Conservation (phyloP, 2,888 invertebrate genomes). For the Drosophila sordidula region DNA sequence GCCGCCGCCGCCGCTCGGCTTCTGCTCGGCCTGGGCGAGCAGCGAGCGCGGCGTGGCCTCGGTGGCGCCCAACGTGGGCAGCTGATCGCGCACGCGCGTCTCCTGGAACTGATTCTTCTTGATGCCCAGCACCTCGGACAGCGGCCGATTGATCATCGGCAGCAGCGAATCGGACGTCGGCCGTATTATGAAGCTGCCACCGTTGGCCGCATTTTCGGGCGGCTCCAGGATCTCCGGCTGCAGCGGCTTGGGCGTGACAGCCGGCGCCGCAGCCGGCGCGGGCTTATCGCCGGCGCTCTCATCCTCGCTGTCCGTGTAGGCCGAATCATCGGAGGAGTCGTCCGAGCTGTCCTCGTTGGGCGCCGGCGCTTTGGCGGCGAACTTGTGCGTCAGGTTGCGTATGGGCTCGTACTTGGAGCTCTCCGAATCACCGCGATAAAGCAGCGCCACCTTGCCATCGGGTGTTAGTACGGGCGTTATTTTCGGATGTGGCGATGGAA, state of each 20-base stretch:
- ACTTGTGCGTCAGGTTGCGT: conserved; percentile 84
- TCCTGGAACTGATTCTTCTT: conserved; percentile 85
- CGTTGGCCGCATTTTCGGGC: conserved; percentile 55
- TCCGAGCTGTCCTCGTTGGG: conserved; percentile 56
- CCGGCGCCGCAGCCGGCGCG: conserved; percentile 21
- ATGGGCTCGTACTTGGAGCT: conserved; percentile 85
- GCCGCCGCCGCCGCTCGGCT: conserved; percentile 47
- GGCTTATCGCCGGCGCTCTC: conserved; percentile 55
- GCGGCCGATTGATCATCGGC: conserved; percentile 85
- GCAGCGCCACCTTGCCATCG: conserved; percentile 86
- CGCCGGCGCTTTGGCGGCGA: conserved; percentile 54
- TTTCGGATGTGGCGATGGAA: conserved; percentile 85
- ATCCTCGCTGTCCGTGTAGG: conserved; percentile 69
- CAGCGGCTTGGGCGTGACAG: conserved; percentile 47
- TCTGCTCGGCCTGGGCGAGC: conserved; percentile 42
- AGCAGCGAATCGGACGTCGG: conserved; percentile 82
- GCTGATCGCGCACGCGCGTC: conserved; percentile 84
- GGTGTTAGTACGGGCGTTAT: conserved; percentile 86
- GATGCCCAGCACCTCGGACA: conserved; percentile 85
- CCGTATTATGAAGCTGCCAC: conserved; percentile 77
- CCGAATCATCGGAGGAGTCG: conserved; percentile 73
- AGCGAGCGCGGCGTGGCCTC: conserved; percentile 69
- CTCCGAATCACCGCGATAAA: conserved; percentile 85
- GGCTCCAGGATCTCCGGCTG: conserved; percentile 61
- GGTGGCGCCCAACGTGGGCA: conserved; percentile 66